phyloP scores from a whole-genome alignment of 2,113 vertebrate species.

The Vulpes lagopus region DNA sequence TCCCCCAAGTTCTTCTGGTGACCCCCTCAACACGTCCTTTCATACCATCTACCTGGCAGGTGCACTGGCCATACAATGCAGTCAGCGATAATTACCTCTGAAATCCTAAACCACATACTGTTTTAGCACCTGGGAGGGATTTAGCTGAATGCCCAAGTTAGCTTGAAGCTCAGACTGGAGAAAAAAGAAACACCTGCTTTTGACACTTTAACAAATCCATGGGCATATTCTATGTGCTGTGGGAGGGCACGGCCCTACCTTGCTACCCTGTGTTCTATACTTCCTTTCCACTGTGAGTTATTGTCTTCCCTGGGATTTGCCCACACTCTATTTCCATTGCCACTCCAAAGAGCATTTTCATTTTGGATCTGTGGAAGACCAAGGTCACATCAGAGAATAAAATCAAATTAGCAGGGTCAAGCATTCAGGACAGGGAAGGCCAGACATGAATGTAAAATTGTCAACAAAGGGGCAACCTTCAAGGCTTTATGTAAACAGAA shows the following conservation, averaged over 20 bases:
- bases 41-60: conserved; percentile 63
- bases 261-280: not conserved
- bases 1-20: not conserved
- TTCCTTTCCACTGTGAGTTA: not conserved
- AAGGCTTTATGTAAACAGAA: not conserved
- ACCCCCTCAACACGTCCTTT: not conserved
- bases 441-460: not conserved
- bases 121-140: conserved; percentile 76
- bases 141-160: conserved; percentile 76
- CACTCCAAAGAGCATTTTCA: conserved; percentile 37
- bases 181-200: conserved; percentile 72
- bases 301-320: not conserved
- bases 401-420: conserved; percentile 73
- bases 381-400: conserved; percentile 69
- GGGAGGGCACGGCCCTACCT: not conserved
- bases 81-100: conserved; percentile 76
- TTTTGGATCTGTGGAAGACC: conserved; percentile 38
- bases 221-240: not conserved
- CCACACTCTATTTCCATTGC: not conserved
- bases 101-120: conserved; percentile 68
- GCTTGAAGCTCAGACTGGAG: conserved; percentile 67
- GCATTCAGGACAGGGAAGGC: not conserved
- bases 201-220: conserved; percentile 68
- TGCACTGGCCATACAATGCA: not conserved
- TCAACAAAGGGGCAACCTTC: not conserved